A percentile compares a stretch with the other conserved stretches of the same genome.
Evolutionary conservation across 2,888 invertebrate species (phyloP).

Genomic region (Andrena minutula): DNA sequence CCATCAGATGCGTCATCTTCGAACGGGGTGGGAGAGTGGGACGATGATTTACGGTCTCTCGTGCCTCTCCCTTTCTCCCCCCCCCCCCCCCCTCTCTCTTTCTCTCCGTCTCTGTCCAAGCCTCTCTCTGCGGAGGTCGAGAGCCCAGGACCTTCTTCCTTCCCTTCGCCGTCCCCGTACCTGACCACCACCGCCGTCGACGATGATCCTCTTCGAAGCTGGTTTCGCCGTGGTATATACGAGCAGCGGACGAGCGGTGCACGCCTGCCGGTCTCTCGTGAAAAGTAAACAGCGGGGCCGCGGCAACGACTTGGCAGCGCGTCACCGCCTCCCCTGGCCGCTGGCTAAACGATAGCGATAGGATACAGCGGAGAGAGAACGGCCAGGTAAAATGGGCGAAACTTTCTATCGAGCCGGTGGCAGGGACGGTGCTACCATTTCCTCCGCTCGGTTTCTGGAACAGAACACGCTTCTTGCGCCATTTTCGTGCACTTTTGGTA

Average conservation of each 20-base stretch:
- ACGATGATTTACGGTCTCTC: constrained; percentile 79
- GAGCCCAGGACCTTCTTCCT: constrained; percentile 56
- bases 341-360: constrained; percentile 62
- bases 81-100: too few relatives aligned
- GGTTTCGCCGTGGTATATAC: constrained; percentile 60
- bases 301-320: constrained; percentile 74
- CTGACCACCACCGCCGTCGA: constrained; percentile 30
- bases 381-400: constrained; percentile 48
- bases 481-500: background rate
- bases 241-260: constrained; percentile 49
- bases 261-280: constrained; percentile 70
- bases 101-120: constrained; percentile 15
- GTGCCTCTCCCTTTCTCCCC: constrained; percentile 34
- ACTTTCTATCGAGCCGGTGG: constrained; percentile 26
- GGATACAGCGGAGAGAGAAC: constrained; percentile 22
- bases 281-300: constrained; percentile 76
- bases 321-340: constrained; percentile 57
- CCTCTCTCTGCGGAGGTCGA: constrained; percentile 52
- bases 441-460: constrained; percentile 18
- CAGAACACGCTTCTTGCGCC: background rate
- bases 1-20: constrained; percentile 74
- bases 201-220: constrained; percentile 58
- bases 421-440: constrained; percentile 32
- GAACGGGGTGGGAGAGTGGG: constrained; percentile 66
- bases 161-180: constrained; percentile 30